Conservation (phyloP, 2,888 invertebrate genomes). For the Rhyacophila evoluta region DNA sequence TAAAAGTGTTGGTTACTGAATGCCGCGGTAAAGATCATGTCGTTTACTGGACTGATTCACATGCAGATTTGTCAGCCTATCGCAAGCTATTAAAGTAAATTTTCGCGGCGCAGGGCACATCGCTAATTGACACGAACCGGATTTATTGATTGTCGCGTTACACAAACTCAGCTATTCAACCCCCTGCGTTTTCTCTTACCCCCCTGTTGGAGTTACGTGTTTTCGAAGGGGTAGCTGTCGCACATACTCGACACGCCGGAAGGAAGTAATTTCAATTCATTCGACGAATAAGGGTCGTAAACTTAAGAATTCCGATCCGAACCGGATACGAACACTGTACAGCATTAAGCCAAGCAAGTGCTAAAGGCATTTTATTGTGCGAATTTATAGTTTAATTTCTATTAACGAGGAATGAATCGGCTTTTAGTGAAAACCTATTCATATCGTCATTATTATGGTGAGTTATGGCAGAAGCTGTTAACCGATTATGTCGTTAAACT, state of each 20-base stretch:
- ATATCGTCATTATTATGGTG: constrained; percentile 6
- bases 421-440: constrained; percentile 17
- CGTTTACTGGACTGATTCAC: not conserved
- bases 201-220: constrained; percentile 35
- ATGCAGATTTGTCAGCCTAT: not conserved
- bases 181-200: constrained; percentile 23
- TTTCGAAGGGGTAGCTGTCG: constrained; percentile 30
- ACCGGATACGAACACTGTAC: constrained; percentile 35
- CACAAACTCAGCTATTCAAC: constrained; percentile 30
- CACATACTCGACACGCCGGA: constrained; percentile 30
- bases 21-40: no score
- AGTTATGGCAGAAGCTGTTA: constrained; percentile 1
- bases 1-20: no score
- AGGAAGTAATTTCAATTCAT: constrained; percentile 46
- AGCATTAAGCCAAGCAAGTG: constrained; percentile 11
- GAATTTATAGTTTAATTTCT: constrained; percentile 46
- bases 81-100: constrained; percentile 31
- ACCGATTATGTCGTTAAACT: constrained; percentile 4
- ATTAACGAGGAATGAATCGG: constrained; percentile 34
- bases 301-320: constrained; percentile 45
- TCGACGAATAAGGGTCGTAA: constrained; percentile 45
- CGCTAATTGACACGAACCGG: constrained; percentile 51
- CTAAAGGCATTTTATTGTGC: constrained; percentile 36
- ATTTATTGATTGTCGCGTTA: constrained; percentile 49
- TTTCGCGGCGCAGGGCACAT: constrained; percentile 40